Conservation (phyloP, 2,888 invertebrate species). For the Sussaba pulchella region DNA sequence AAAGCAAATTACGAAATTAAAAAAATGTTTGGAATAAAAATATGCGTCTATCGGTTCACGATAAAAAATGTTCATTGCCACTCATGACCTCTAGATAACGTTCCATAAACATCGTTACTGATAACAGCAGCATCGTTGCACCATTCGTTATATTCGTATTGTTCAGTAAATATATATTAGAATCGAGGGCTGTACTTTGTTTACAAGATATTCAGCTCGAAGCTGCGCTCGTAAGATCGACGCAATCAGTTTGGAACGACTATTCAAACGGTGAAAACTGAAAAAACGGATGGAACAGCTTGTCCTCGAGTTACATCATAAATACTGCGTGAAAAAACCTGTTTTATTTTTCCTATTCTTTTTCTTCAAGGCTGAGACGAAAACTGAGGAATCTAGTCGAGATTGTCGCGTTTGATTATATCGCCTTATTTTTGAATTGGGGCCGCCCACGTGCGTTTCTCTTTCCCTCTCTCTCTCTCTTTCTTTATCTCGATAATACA, state of each 20-base stretch:
- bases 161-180: not conserved
- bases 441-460: conserved; percentile 7
- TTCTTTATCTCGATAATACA: too few relatives aligned
- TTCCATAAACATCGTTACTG: conserved; percentile 19
- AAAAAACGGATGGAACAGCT: too few relatives aligned
- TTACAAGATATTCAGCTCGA: not conserved
- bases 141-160: not conserved
- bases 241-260: too few relatives aligned
- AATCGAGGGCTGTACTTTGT: not conserved
- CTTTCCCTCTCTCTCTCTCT: too few relatives aligned
- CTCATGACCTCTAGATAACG: conserved; percentile 78
- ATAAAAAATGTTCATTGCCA: conserved; percentile 64
- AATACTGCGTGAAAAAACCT: too few relatives aligned
- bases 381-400: not conserved
- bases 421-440: conserved; percentile 16
- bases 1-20: too few relatives aligned
- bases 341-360: too few relatives aligned
- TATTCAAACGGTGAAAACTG: too few relatives aligned
- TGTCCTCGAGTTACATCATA: not conserved
- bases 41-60: conserved; percentile 60
- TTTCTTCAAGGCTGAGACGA: too few relatives aligned
- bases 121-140: conserved; percentile 9
- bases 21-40: conserved; percentile 54
- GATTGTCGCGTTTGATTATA: not conserved
- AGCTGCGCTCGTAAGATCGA: too few relatives aligned